Conservation (phyloP, 2,888 invertebrate species). For the Cryptocephalus moraei region DNA sequence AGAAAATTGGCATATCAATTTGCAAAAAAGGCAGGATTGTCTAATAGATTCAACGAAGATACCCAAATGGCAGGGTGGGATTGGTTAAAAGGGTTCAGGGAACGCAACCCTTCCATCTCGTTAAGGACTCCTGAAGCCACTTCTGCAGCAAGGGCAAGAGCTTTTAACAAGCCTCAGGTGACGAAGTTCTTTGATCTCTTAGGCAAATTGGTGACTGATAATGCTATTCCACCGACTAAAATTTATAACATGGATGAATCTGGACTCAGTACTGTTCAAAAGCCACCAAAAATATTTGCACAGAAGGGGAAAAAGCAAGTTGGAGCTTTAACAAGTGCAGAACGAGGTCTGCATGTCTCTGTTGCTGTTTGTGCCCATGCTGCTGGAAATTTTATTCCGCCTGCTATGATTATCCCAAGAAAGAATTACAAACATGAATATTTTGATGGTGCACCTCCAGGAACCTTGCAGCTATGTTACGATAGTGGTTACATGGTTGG, state of each 20-base stretch:
- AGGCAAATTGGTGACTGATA: background rate
- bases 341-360: background rate
- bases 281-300: constrained; percentile 9
- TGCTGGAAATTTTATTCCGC: background rate
- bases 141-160: constrained; percentile 7
- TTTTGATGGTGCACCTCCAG: too few relatives aligned
- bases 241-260: constrained; percentile 10
- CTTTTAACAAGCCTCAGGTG: constrained; percentile 11
- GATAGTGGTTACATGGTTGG: background rate
- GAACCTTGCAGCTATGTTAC: too few relatives aligned
- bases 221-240: background rate
- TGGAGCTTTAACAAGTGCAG: background rate
- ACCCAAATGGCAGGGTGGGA: constrained; percentile 3
- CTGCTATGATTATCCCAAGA: constrained; percentile 1
- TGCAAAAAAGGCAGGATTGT: too few relatives aligned
- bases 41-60: background rate
- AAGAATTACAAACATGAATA: background rate
- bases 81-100: constrained; percentile 3
- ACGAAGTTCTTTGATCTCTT: constrained; percentile 7
- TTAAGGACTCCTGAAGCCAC: constrained; percentile 11
- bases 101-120: constrained; percentile 9
- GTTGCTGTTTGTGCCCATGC: background rate
- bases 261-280: constrained; percentile 8
- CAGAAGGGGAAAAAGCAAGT: constrained; percentile 12
- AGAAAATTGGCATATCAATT: too few relatives aligned